Percentiles rank a stretch among this genome's conserved stretches.
These are phyloP conservation scores for Rhopilema esculentum DNA, from an alignment of 30 jellyfish, hydroid and myxozoan genomes.

Conservation along the genomic window DNA sequence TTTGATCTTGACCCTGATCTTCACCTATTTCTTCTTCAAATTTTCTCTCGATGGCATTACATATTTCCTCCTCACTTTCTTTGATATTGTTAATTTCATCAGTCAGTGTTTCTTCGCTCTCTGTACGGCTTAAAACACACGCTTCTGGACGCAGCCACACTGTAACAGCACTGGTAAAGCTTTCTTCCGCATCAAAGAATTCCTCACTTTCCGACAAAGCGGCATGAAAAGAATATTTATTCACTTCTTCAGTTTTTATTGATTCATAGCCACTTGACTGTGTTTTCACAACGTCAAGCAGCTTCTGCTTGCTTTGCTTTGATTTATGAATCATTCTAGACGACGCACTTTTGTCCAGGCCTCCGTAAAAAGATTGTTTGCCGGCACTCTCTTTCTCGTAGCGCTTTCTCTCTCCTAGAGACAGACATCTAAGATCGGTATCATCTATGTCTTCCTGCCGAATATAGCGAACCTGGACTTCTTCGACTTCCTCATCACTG, in stretches of 20 bases:
- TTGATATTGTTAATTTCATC: conserved; percentile 27
- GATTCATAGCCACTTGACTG: conserved; percentile 5
- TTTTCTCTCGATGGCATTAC: conserved; percentile 29
- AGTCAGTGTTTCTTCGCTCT: conserved; percentile 57
- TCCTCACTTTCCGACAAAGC: background rate
- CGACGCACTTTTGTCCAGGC: background rate
- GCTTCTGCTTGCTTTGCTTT: background rate
- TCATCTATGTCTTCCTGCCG: conserved; percentile 37
- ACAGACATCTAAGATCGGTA: conserved; percentile 38
- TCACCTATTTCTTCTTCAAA: conserved; percentile 15
- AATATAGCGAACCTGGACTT: conserved; percentile 36
- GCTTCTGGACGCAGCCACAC: conserved; percentile 46
- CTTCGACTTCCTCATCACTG: conserved; percentile 45
- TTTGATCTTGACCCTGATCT: background rate
- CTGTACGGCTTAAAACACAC: conserved; percentile 8
- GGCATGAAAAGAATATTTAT: background rate
- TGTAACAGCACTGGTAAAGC: conserved; percentile 20
- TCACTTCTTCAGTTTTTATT: background rate
- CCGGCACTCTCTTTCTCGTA: background rate
- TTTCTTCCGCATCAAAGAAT: conserved; percentile 25
- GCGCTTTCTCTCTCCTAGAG: background rate
- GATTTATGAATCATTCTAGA: background rate
- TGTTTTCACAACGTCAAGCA: background rate
- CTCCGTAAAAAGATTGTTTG: background rate
- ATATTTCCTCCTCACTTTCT: conserved; percentile 19